These are phyloP conservation scores for Sphaerophoria rueppellii DNA, from an alignment of 2,888 invertebrate genomes.

Conservation along the genomic window DNA sequence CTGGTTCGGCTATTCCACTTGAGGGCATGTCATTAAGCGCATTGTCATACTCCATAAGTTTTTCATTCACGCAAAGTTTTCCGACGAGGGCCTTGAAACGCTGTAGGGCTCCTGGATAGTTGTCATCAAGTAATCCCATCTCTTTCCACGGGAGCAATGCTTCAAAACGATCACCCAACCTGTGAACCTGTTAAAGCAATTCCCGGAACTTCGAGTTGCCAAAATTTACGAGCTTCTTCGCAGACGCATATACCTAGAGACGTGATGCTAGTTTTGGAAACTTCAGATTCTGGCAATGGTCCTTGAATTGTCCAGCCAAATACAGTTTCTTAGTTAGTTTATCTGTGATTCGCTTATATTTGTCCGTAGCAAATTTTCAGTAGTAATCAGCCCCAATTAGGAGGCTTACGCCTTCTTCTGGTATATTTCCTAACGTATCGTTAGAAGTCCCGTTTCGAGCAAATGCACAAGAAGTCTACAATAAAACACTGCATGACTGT, in stretches of 20 bases:
- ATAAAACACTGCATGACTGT: constrained; percentile 11
- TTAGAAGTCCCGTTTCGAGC: background rate
- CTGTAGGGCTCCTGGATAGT: constrained; percentile 20
- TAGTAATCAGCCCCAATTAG: constrained; percentile 27
- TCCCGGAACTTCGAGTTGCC: constrained; percentile 18
- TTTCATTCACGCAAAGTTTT: constrained; percentile 10
- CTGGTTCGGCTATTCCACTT: constrained; percentile 30
- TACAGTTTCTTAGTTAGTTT: constrained; percentile 28
- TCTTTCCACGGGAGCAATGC: constrained; percentile 15
- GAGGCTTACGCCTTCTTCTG: constrained; percentile 19
- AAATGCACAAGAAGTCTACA: constrained; percentile 13
- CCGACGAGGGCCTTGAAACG: constrained; percentile 17
- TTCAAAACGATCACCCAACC: background rate
- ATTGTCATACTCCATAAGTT: constrained; percentile 19
- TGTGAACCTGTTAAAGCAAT: background rate
- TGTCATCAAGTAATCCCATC: constrained; percentile 3
- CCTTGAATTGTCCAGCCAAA: constrained; percentile 37
- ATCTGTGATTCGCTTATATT: constrained; percentile 7
- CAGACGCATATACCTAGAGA: constrained; percentile 14
- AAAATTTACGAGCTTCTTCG: constrained; percentile 20
- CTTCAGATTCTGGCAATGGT: background rate
- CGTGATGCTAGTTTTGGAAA: background rate
- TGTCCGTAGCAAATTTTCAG: constrained; percentile 23
- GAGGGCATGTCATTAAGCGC: constrained; percentile 23
- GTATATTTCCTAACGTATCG: background rate